phyloP scores from a whole-genome alignment of 1,140 invertebrate genomes.

The Grapholita molesta region DNA sequence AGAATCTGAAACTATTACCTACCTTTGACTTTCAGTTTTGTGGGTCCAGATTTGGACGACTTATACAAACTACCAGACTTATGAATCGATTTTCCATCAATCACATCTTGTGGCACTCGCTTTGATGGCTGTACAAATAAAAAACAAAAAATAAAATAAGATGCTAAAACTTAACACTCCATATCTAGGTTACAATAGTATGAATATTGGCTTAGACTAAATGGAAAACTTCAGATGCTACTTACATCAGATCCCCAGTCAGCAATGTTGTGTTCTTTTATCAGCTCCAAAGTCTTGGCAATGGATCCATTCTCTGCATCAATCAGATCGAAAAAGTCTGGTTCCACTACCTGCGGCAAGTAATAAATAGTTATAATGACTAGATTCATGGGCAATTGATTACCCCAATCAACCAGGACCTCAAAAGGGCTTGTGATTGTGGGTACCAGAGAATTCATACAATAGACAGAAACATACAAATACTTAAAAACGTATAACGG shows the following conservation, averaged over 20 bases:
- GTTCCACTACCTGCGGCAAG: constrained; percentile 67
- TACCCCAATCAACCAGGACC: too few relatives aligned
- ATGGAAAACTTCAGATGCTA: constrained; percentile 20
- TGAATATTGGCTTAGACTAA: too few relatives aligned
- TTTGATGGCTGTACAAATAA: constrained; percentile 69
- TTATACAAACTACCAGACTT: constrained; percentile 84
- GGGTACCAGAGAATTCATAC: too few relatives aligned
- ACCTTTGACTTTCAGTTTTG: constrained; percentile 91
- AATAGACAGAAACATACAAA: too few relatives aligned
- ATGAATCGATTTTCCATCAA: constrained; percentile 77
- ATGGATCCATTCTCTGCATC: constrained; percentile 76
- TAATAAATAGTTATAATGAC: too few relatives aligned
- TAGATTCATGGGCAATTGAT: too few relatives aligned
- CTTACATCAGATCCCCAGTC: constrained; percentile 90
- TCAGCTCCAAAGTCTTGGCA: constrained; percentile 80
- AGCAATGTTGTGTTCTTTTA: constrained; percentile 87
- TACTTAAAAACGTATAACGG: too few relatives aligned
- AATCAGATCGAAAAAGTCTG: constrained; percentile 87
- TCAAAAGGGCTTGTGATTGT: too few relatives aligned
- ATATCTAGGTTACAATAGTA: too few relatives aligned
- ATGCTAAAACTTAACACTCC: too few relatives aligned
- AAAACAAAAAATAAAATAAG: constrained; percentile 30
- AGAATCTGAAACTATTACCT: too few relatives aligned
- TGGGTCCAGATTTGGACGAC: constrained; percentile 80
- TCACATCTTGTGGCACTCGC: constrained; percentile 78